Evolutionary conservation across 2,888 invertebrate genomes (phyloP), one percentile per base, ranked within the genome.

Genomic region (Vanessa cardui): DNA sequence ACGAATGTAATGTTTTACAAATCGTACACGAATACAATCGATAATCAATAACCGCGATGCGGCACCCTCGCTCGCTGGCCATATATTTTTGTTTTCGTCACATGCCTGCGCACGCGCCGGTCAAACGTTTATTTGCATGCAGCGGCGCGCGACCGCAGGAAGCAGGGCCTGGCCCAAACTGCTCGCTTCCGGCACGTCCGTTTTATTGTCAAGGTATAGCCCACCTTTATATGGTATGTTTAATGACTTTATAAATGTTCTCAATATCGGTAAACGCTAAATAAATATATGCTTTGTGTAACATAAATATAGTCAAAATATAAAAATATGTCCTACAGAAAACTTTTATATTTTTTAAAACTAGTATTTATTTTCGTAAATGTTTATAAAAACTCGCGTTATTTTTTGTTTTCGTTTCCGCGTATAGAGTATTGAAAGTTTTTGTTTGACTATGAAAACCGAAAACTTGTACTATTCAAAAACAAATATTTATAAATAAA

Each of bases 101-200:
- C 83, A 83, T 83, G 83, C 71, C 76, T 67, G 75, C 78, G 75
- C 72, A 74, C 75, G 79, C 71, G 74, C 70, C 76, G 73, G 73
- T 73, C 74, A 69, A 64, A 71, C 76, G 76, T 76, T 82, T 83
- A 89, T 92, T 92, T 88, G 88, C 89, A 90, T 91, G 83, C 91
- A 87, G 72, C 85, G 86, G 77, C 78, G 89, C 88, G 87, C 89
- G 90, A 87, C 89, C 86, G 82, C 79, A 88, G 92, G 91, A 91
- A 86, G 80, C 75, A 79, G 85, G 87, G 86, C 83, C 85, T 84
- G 88, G 84, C 88, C 88, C 87, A 87, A 89, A 90, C 90, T 87
- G 86, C 85, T 84, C 83, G 74, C 85, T 89, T 91, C 92, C 91
- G 78, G 75, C 72, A 73, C 73, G 75, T 74, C 72, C 72, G 72